Conservation (phyloP, 2,113 vertebrate species). For the Clarias magur region DNA sequence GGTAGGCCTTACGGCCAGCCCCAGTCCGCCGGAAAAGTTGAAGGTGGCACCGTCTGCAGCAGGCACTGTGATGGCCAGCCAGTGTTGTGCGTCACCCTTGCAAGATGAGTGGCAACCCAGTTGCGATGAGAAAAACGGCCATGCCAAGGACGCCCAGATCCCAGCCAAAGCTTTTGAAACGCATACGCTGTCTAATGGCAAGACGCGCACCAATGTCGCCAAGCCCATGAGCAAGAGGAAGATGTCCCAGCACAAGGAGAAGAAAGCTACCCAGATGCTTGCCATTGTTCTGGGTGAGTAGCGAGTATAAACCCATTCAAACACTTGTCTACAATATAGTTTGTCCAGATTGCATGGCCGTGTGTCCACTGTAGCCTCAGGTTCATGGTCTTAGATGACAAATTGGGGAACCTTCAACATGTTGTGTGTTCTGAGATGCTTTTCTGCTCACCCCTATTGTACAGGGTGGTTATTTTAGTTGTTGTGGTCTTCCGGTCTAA, state of each 20-base stretch:
- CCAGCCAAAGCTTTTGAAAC: constrained; percentile 88
- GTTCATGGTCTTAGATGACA: neutral
- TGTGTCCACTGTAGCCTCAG: neutral
- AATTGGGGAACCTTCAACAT: neutral
- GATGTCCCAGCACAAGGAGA: constrained; percentile 96
- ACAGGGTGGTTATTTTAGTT: neutral
- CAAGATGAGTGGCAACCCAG: constrained; percentile 75
- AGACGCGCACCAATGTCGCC: constrained; percentile 83
- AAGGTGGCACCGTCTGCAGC: constrained; percentile 50
- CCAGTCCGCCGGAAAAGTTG: constrained; percentile 80
- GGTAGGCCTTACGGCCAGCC: constrained; percentile 85
- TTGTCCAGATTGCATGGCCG: neutral
- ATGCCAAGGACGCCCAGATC: constrained; percentile 66
- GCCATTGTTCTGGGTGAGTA: constrained; percentile 89
- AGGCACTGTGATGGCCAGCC: constrained; percentile 72
- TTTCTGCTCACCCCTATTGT: neutral
- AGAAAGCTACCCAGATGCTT: constrained; percentile 98
- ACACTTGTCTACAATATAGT: neutral
- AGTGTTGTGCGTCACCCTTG: constrained; percentile 74
- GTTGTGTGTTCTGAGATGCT: neutral
- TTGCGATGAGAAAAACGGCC: constrained; percentile 83
- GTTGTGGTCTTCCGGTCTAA: neutral
- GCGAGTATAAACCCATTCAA: neutral
- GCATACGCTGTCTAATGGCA: constrained; percentile 91
- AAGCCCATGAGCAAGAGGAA: constrained; percentile 92